A percentile compares a stretch with the other conserved stretches of the same genome.
These are phyloP conservation scores for Drosophila sulfurigaster DNA, from an alignment of 1,140 invertebrate species.

Conservation along the genomic window DNA sequence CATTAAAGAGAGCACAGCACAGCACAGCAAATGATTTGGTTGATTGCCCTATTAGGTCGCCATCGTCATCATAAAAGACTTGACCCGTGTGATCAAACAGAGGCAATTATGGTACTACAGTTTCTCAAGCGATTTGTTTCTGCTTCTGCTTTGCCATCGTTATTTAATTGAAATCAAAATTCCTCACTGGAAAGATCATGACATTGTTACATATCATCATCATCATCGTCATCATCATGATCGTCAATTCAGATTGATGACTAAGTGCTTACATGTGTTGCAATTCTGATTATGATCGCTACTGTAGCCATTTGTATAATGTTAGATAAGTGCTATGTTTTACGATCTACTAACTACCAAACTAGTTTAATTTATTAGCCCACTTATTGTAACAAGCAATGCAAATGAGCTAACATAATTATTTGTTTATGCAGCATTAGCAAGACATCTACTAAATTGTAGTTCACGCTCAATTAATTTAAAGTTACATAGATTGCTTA, in stretches of 20 bases:
- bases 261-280: conserved; percentile 8
- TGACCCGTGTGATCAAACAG: conserved; percentile 48
- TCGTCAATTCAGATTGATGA: conserved; percentile 24
- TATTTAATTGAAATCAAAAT: conserved; percentile 69
- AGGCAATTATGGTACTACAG: conserved; percentile 19
- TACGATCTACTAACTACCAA: not conserved
- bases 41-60: conserved; percentile 56
- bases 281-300: conserved; percentile 9
- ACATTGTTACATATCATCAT: conserved; percentile 20
- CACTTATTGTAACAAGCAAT: not conserved
- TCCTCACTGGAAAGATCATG: conserved; percentile 25
- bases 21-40: conserved; percentile 23
- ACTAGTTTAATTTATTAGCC: not conserved
- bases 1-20: not conserved
- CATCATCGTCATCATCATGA: conserved; percentile 20
- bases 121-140: conserved; percentile 55
- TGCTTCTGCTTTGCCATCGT: conserved; percentile 57
- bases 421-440: not conserved
- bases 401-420: not conserved
- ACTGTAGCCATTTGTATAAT: not conserved
- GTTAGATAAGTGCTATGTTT: not conserved
- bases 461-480: not conserved
- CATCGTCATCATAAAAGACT: conserved; percentile 32
- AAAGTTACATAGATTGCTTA: too few relatives aligned
- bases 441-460: not conserved